Evolutionary conservation across 2,113 vertebrate genomes (phyloP), one percentile per base, ranked within the genome.

Genomic region (Rhombomys opimus): DNA sequence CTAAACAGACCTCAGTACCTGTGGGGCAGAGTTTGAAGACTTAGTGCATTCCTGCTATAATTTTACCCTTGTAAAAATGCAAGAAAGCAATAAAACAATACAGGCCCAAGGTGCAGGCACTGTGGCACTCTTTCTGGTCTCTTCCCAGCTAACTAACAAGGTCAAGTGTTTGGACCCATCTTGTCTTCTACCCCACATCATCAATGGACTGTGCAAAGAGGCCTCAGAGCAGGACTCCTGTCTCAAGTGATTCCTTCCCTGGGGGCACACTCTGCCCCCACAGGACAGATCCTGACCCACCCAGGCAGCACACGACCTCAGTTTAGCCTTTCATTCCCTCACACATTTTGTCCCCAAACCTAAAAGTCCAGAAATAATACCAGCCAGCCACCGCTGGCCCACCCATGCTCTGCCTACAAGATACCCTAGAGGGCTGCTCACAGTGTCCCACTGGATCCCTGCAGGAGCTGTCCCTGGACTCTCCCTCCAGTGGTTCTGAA

Each of bases 11-110:
- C 13, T 27, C 15, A 9, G n/a, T 90, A 23, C 41, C 76, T 57
- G 1, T 41, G 50, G 38, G 30, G 50, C 5, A 41, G 90, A 70
- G 46, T 77, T 9, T 18, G 87, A 30, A 54, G 57, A 84, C 38
- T 27, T 6, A 54, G 81, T 35, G 80, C 41, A 38, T 8, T 17
- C 41, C n/a, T 32, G n/a, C 86, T 94, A 59, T 82, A 35, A 96
- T 57, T 68, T 32, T 68, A 89, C 20, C 91, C 81, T 87, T 73
- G 38, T 87, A 85, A 85, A 46, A 94, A 70, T 23, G 50, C 76
- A 91, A 27, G 3, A 25, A 57, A 82, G 57, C 22, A 50, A 7
- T 50, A 70, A 67, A 38, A 46, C 18, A 25, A 73, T 0, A 17
- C 63, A 54, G 50, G 52, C 38, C 20, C 6, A 11, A 46, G 68